A percentile compares a stretch with the other conserved stretches of the same genome.
Evolutionary conservation across 2,888 invertebrate genomes (phyloP).

Genomic region (Rotaria sp.): DNA sequence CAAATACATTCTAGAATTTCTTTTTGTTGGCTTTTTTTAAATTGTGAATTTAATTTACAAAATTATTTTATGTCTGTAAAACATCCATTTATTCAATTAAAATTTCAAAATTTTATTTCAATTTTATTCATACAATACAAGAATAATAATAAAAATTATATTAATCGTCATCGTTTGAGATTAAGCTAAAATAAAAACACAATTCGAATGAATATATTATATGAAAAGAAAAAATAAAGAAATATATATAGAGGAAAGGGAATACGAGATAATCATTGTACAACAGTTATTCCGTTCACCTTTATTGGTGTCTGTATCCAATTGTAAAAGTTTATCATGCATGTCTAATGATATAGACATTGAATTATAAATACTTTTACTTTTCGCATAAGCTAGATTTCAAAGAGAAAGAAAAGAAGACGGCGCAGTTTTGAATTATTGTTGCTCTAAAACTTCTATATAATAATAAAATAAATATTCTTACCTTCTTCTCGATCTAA

Average conservation of each 20-base stretch:
- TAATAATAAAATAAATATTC: background rate
- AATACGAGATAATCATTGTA: background rate
- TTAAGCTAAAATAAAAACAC: background rate
- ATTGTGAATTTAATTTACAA: background rate
- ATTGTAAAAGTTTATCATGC: background rate
- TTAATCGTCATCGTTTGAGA: background rate
- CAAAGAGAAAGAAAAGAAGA: background rate
- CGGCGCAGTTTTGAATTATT: no score
- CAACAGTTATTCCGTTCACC: background rate
- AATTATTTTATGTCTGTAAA: background rate
- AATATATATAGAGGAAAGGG: background rate
- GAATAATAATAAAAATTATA: background rate
- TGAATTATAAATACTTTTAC: background rate
- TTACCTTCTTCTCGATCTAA: background rate
- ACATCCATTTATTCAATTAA: background rate
- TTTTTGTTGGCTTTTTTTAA: background rate
- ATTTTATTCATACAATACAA: background rate
- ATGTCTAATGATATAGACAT: background rate
- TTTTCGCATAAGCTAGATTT: background rate
- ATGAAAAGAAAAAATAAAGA: background rate
- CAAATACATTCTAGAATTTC: background rate
- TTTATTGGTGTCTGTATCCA: background rate
- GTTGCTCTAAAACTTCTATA: no score
- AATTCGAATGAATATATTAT: background rate
- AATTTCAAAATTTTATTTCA: background rate